Percentiles rank a stretch among this genome's conserved stretches.
Conservation (phyloP, 1,140 invertebrate genomes). For the Gryllus bimaculatus region DNA sequence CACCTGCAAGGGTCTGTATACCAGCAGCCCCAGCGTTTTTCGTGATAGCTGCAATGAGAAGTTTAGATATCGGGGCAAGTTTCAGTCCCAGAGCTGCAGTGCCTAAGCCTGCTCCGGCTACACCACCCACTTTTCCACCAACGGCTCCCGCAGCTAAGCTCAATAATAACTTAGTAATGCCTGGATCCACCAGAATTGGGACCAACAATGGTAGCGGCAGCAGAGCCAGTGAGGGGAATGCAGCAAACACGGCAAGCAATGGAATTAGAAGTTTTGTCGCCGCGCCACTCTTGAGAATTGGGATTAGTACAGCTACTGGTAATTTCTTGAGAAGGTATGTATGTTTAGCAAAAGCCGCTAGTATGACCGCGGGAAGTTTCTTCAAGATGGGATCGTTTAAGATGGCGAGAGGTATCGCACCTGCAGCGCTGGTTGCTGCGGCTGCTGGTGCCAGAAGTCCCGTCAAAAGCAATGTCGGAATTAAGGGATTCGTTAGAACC, state of each 20-base stretch:
- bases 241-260: background rate
- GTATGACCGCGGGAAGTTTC: background rate
- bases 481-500: background rate
- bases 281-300: background rate
- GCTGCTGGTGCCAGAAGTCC: background rate
- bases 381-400: background rate
- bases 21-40: too few relatives aligned
- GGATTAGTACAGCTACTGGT: background rate
- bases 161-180: background rate
- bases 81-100: background rate
- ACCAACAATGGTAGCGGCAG: background rate
- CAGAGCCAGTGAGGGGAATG: background rate
- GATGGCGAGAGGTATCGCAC: background rate
- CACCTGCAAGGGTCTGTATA: too few relatives aligned
- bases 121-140: background rate
- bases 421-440: background rate
- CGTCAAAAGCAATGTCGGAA: background rate
- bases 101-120: background rate
- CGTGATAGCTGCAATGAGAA: background rate
- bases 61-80: background rate
- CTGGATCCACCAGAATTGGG: background rate
- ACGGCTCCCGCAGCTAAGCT: background rate
- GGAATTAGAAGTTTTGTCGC: background rate
- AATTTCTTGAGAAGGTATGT: background rate
- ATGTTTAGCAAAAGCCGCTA: background rate